Evolutionary conservation across 2,888 invertebrate genomes (phyloP), one percentile per base, ranked within the genome.

Genomic region (Drosophila infuscata): DNA sequence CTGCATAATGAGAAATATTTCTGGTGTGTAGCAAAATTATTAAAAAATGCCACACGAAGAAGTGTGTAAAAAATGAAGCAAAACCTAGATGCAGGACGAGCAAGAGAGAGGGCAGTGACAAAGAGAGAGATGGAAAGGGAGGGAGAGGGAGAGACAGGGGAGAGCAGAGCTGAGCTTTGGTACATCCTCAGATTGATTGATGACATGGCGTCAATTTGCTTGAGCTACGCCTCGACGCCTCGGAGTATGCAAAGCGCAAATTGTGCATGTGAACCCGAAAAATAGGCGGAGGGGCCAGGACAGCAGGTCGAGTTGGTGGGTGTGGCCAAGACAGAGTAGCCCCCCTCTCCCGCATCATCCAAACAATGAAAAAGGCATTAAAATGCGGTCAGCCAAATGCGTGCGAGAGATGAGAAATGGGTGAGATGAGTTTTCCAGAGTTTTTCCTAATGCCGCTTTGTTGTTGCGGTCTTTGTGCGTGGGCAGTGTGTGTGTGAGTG

Each of bases 361-460:
- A 15, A 15, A 83, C 89, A 89, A 90, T 86, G 89, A 89, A 86
- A 86, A 89, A 83, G 79, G 75, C 86, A 90, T 89, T 90, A 90
- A 87, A 90, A 79, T 81, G 84, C 74, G 89, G 91, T 83, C 89
- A 82, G 74, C 72, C 36, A 38, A 56, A 29, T 30, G 29, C n/a
- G 17, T 29, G 32, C 11, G 43, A 32, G 43, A 49, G 58, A 46
- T 63, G 71, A 60, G 65, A 52, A 36, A 25, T 41, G 46, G 3
- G 3, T 1, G 41, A 41, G 35, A 38, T 48, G 25, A 20, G 33
- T 38, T 25, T 25, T 25, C 38, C 38, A 20, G 35, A 32, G 29
- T 68, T 57, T 43, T 43, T 51, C 54, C 15, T 46, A 11, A 17
- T 63, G 29, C 11, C 17, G 29, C 29, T 49, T 11, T 54, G 35